These are phyloP conservation scores for Montipora foliosa DNA, from an alignment of 64 coral and sea anemone genomes.

Conservation along the genomic window DNA sequence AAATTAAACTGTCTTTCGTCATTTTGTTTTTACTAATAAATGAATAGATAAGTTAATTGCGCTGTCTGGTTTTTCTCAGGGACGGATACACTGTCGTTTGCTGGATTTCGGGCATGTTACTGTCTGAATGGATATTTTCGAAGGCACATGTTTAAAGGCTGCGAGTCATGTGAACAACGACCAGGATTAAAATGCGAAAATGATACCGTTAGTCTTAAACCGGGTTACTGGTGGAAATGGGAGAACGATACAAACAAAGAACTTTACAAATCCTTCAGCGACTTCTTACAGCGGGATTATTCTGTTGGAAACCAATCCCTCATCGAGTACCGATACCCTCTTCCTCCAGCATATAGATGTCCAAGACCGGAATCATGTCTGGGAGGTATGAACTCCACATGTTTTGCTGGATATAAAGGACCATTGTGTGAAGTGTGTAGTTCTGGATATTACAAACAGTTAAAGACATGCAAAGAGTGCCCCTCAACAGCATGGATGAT, in stretches of 20 bases:
- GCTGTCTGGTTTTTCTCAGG: not conserved
- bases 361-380: not conserved
- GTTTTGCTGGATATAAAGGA: not conserved
- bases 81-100: not conserved
- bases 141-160: not conserved
- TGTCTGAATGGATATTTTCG: not conserved
- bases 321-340: not conserved
- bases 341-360: not conserved
- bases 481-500: conserved; percentile 24
- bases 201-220: not conserved
- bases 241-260: not conserved
- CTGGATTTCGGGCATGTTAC: conserved; percentile 12
- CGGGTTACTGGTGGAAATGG: conserved; percentile 25
- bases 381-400: not conserved
- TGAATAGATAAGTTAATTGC: no score
- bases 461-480: conserved; percentile 34
- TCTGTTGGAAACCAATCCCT: not conserved
- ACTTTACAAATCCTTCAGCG: not conserved
- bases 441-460: conserved; percentile 10
- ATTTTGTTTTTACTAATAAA: no score
- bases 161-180: not conserved
- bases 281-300: not conserved
- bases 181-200: conserved; percentile 2
- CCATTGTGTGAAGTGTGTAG: conserved; percentile 40
- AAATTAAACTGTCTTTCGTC: no score